Evolutionary conservation across 2,797 vertebrate species (phyloP).

Genomic region (Acrossocheilus wenchowensis): DNA sequence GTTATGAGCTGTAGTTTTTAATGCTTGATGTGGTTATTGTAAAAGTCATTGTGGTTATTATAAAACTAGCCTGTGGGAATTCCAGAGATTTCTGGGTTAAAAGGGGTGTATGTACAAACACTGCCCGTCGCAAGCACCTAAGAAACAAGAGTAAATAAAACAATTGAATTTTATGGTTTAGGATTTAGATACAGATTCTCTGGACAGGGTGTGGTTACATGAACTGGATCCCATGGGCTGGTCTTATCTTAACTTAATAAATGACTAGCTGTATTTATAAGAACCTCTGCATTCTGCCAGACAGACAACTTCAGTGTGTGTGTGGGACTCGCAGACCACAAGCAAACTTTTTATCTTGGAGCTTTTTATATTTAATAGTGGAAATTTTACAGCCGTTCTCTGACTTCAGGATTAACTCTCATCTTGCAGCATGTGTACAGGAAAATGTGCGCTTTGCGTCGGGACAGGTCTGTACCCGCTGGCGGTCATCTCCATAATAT

Average conservation of each 20-base stretch:
- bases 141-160: not conserved
- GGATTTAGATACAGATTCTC: not conserved
- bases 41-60: not conserved
- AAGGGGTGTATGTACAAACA: not conserved
- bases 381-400: not conserved
- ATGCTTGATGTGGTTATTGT: not conserved
- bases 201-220: conserved; percentile 24
- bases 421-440: conserved; percentile 77
- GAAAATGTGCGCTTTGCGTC: conserved; percentile 77
- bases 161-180: not conserved
- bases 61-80: not conserved
- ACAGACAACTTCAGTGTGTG: not conserved
- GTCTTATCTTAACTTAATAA: conserved; percentile 40
- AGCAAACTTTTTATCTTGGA: not conserved
- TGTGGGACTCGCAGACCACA: not conserved
- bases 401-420: not conserved
- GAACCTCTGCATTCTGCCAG: conserved; percentile 3
- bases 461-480: conserved; percentile 76
- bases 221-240: conserved; percentile 2
- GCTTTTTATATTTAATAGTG: not conserved
- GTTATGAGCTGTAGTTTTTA: not conserved
- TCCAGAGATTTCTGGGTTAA: not conserved
- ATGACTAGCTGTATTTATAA: conserved; percentile 22
- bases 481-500: conserved; percentile 74
- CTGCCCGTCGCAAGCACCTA: not conserved